phyloP scores from a whole-genome alignment of 2,797 vertebrate species.

The Sternotherus odoratus region DNA sequence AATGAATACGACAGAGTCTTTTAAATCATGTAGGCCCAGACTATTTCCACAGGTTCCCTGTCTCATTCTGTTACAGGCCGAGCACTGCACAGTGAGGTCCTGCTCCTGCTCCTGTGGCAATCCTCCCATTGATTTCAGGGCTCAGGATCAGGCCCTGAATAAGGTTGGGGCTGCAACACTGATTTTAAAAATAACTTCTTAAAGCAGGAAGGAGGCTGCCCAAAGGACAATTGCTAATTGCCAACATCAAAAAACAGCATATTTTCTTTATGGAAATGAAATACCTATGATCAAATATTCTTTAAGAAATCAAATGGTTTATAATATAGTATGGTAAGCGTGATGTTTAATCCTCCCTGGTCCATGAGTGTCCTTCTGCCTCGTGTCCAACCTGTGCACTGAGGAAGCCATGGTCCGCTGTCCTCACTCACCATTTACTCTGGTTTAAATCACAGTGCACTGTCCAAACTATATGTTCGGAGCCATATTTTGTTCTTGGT shows the following conservation, averaged over 20 bases:
- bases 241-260: neutral
- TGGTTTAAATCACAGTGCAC: too few relatives aligned
- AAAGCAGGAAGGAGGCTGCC: neutral
- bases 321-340: neutral
- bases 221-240: neutral
- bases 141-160: neutral
- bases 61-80: fast-evolving
- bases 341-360: neutral
- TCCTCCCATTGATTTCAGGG: neutral
- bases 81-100: neutral
- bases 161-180: neutral
- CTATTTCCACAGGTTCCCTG: neutral
- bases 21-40: neutral
- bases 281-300: neutral
- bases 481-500: too few relatives aligned
- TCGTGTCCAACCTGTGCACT: neutral
- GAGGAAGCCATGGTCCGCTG: too few relatives aligned
- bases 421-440: too few relatives aligned
- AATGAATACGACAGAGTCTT: neutral
- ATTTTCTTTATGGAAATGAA: neutral
- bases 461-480: too few relatives aligned
- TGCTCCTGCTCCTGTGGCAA: neutral
- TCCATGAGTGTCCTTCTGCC: neutral
- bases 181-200: neutral
- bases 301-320: neutral